Conservation (phyloP, 2,797 vertebrate species). For the Platyrinchus mystaceus region DNA sequence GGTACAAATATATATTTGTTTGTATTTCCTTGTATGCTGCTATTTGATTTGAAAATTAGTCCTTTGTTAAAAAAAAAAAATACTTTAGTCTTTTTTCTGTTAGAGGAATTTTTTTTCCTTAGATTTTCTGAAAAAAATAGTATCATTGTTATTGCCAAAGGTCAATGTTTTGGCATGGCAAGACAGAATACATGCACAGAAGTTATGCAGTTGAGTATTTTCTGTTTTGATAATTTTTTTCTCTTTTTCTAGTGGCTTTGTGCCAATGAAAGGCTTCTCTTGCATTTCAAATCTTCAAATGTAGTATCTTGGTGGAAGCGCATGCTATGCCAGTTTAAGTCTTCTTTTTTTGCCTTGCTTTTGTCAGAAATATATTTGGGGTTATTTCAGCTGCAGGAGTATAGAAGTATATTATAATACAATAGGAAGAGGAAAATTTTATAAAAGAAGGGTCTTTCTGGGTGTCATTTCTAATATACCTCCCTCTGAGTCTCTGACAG, state of each 20-base stretch:
- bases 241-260: not conserved
- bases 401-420: not conserved
- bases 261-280: not conserved
- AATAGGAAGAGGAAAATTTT: not conserved
- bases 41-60: not conserved
- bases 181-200: not conserved
- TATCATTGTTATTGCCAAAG: not conserved
- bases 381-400: not conserved
- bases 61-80: not conserved
- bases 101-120: not conserved
- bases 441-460: not conserved
- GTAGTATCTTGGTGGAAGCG: not conserved
- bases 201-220: not conserved
- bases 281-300: not conserved
- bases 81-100: not conserved
- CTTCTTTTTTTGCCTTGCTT: not conserved
- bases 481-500: not conserved
- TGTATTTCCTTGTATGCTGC: not conserved
- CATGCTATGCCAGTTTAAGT: not conserved
- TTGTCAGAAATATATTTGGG: not conserved
- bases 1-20: not conserved
- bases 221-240: not conserved
- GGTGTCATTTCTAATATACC: not conserved
- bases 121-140: not conserved
- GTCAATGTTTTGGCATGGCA: not conserved